These are phyloP conservation scores for Thera obeliscata DNA, from an alignment of 2,888 invertebrate species.

Conservation along the genomic window DNA sequence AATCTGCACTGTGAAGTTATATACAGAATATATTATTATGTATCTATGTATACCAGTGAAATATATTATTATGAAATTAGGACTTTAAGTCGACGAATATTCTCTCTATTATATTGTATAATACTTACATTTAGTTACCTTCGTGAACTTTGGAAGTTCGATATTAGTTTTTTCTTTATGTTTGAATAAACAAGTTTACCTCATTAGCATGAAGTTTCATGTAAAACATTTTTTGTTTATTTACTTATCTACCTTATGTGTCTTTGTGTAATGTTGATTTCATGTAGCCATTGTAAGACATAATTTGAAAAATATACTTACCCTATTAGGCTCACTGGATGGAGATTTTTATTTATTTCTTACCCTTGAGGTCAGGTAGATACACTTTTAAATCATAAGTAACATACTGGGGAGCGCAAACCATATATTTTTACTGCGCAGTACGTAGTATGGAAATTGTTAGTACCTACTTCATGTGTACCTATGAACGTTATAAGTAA, in stretches of 20 bases:
- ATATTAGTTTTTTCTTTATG: slow-evolving; percentile 67
- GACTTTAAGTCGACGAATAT: slow-evolving; percentile 78
- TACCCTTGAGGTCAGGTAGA: slow-evolving; percentile 17
- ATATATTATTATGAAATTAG: slow-evolving; percentile 59
- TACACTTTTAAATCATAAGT: slow-evolving; percentile 27
- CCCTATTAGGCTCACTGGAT: slow-evolving; percentile 35
- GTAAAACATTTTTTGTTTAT: slow-evolving; percentile 63
- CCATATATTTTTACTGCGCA: neutral
- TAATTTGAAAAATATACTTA: slow-evolving; percentile 34
- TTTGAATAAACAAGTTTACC: slow-evolving; percentile 69
- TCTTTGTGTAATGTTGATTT: slow-evolving; percentile 51
- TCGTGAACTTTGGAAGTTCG: slow-evolving; percentile 80
- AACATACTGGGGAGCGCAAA: slow-evolving; percentile 48
- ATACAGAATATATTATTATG: slow-evolving; percentile 50
- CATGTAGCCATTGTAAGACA: slow-evolving; percentile 41
- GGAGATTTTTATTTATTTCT: slow-evolving; percentile 33
- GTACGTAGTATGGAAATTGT: slow-evolving; percentile 24
- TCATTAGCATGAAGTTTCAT: slow-evolving; percentile 77
- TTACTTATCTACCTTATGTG: slow-evolving; percentile 24
- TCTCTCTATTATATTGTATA: slow-evolving; percentile 61
- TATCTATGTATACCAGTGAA: slow-evolving; percentile 72
- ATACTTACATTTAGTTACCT: slow-evolving; percentile 81
- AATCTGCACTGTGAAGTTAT: slow-evolving; percentile 60
- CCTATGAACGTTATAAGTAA: too few relatives aligned
- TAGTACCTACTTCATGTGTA: too few relatives aligned